Base-by-base conservation (phyloP, 2,797 vertebrate species). In the Typhlichthys subterraneus region DNA sequence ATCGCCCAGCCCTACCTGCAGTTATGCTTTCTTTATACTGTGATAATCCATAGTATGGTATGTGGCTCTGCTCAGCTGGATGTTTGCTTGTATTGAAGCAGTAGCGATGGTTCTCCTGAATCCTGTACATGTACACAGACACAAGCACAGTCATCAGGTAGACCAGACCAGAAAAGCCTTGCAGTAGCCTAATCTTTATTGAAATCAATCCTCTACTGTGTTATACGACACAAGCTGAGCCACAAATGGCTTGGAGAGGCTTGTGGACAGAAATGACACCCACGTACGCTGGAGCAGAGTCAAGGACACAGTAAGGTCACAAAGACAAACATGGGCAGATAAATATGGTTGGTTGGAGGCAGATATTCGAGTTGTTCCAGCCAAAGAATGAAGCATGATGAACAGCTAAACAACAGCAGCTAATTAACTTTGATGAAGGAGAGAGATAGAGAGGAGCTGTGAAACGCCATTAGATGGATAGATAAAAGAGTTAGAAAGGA, bases 401-500 rank as follows among this genome's bases (percentile, higher is more conserved):
- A 23, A 3, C 23, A 4, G 59, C 46, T 61, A 49, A 42, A 61
- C 51, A 60, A 42, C 31, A 69, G 67, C 3, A 53, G 76, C 63
- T 82, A 77, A 79, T 85, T 66, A 72, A 60, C 57, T 68, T 65
- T 72, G 62, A 80, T 74, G 63, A 87, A 83, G 80, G 70, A 75
- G 47, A 19, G 49, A 66, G 70, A 69, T 70, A 79, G 69, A 61
- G 63, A 67, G 57, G 63, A 51, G 49, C 58, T 58, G 69, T 61
- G 67, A 83, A 83, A 82, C 56, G 76, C 61, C 73, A 65, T 55
- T 69, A 81, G 83, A 82, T 77, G 57, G 64, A 77, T 72, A 83
- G 86, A 88, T 82, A 77, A 82, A 86, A 83, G 79, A 73, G 73
- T 74, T 80, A 62, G 65, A 52, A 70, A 70, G 70, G 74, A 73